Evolutionary conservation across 2,888 invertebrate species (phyloP).

Genomic region (Dryocosmus kuriphilus): DNA sequence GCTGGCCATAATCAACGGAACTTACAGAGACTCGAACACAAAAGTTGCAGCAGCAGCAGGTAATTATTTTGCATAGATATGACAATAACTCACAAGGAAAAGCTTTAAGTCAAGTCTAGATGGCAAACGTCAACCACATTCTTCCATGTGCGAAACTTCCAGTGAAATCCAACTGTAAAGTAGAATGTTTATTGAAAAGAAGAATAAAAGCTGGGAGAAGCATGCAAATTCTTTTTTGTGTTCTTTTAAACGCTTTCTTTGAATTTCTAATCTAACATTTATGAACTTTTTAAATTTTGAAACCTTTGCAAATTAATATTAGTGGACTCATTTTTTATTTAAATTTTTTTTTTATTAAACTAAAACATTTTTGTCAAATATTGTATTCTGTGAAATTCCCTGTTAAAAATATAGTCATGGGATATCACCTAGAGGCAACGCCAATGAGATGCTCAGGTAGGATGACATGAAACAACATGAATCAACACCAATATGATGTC

Average conservation of each 20-base stretch:
- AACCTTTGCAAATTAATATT: neutral
- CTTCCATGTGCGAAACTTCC: constrained; percentile 10
- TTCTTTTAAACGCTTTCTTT: neutral
- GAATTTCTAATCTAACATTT: neutral
- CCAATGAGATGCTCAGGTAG: constrained; percentile 40
- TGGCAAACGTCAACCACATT: constrained; percentile 30
- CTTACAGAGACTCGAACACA: constrained; percentile 97
- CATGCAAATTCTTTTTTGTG: neutral
- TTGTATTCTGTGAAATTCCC: constrained; percentile 24
- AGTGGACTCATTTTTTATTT: neutral
- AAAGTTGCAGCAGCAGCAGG: constrained; percentile 92
- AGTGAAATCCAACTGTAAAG: constrained; percentile 14
- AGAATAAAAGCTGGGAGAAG: constrained; percentile 4
- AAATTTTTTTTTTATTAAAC: neutral
- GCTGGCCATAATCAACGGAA: constrained; percentile 99
- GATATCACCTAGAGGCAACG: constrained; percentile 36
- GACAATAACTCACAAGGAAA: neutral
- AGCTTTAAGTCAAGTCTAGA: constrained; percentile 15
- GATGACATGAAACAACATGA: constrained; percentile 36
- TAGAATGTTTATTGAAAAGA: constrained; percentile 16
- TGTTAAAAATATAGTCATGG: constrained; percentile 37
- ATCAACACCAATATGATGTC: constrained; percentile 32
- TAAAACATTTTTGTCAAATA: neutral
- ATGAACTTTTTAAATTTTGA: neutral
- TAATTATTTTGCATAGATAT: constrained; percentile 73